Evolutionary conservation across 2,113 vertebrate species (phyloP), one percentile per base, ranked within the genome.

Genomic region (Phyllostomus discolor): DNA sequence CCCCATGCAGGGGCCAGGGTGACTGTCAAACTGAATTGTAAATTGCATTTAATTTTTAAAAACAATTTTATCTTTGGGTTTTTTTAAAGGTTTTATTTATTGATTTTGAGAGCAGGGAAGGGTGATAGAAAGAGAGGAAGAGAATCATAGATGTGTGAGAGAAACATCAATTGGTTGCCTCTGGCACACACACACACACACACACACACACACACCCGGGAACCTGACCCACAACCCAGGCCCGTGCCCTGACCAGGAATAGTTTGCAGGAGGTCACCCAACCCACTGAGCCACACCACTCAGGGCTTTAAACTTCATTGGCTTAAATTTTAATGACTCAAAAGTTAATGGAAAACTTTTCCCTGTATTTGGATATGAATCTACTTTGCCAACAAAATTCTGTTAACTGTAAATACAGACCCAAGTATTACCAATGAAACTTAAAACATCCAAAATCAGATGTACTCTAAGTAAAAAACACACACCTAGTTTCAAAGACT

Each of bases 1-100:
- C 50, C 35, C 24, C 9, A 0, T 0, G 38, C 22, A 46, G 11
- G 10, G 0, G 10, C 43, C 6, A 4, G 20, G 20, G 0, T 1
- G 3, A 1, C 33, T 38, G 15, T 70, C 11, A 10, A 46, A 54
- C 22, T 19, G 14, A 31, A 76, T 41, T 43, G 31, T 73, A 38
- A 48, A 5, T 46, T 83, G 78, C n/a, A 17, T 46, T 84, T 93
- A 64, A 64, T 64, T 11, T 64, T 41, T 41, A 3, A 41, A 41
- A 41, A 41, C 38, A 41, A 41, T 41, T 41, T 41, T 41, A 4
- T 41, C 38, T 41, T 41, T 3, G 38, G 38, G 38, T 41, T 64
- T 64, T 59, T 64, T 64, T 10, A 31, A 64, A 14, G 11, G 12
- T 64, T 64, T 28, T 64, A 64, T 31, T 31, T 31, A 31, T 64